These are phyloP conservation scores for Heterotilapia buettikoferi DNA, from an alignment of 2,113 vertebrate genomes.

Conservation along the genomic window DNA sequence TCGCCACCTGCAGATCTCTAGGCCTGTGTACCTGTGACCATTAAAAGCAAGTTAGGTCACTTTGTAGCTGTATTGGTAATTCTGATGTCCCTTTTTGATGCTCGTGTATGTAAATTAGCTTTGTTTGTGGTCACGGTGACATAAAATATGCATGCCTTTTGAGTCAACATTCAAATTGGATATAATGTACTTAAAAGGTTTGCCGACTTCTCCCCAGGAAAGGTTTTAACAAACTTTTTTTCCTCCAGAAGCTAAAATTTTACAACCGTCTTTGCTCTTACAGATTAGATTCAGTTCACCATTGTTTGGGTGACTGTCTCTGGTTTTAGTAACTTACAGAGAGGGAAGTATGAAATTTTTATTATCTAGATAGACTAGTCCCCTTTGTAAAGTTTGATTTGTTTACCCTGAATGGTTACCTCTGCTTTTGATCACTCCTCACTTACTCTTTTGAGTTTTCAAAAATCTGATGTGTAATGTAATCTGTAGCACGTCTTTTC, in stretches of 20 bases:
- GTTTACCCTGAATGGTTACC: neutral
- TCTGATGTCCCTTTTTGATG: neutral
- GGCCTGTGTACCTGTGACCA: neutral
- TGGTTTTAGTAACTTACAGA: neutral
- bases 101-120: neutral
- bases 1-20: neutral
- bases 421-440: neutral
- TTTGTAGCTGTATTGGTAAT: neutral
- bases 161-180: neutral
- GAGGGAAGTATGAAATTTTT: neutral
- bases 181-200: neutral
- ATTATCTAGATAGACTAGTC: neutral
- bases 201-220: neutral
- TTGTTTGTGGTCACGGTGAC: neutral
- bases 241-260: neutral
- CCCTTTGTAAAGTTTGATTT: neutral
- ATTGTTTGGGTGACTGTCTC: neutral
- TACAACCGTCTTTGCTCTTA: neutral
- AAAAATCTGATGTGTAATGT: neutral
- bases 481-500: no score
- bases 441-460: neutral
- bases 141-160: neutral
- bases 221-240: fast-evolving
- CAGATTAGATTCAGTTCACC: neutral
- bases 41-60: neutral